Percentiles rank a stretch among this genome's conserved stretches.
Evolutionary conservation across 2,888 invertebrate genomes (phyloP).

Genomic region (Hemicrepidius hirtus): DNA sequence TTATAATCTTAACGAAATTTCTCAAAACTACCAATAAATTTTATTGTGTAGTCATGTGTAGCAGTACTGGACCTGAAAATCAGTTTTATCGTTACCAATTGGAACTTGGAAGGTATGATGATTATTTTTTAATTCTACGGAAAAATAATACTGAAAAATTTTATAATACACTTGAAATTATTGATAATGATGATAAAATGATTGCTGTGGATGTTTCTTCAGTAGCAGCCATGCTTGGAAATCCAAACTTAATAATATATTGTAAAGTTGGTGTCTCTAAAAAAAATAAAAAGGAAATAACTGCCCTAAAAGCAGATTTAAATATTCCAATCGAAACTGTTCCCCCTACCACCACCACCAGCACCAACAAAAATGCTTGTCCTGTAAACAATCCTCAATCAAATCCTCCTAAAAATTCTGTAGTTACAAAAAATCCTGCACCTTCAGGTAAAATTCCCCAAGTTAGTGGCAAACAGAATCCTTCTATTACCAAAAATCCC

Average conservation of each 20-base stretch:
- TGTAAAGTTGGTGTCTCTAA: conserved; percentile 44
- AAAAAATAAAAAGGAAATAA: conserved; percentile 43
- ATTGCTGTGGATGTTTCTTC: conserved; percentile 40
- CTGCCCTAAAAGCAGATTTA: not conserved
- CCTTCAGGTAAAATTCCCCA: too few species aligned
- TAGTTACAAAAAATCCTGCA: not conserved
- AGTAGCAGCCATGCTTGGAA: conserved; percentile 33
- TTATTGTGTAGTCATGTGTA: conserved; percentile 32
- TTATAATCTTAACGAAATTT: conserved; percentile 61
- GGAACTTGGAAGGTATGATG: conserved; percentile 44
- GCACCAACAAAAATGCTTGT: too few species aligned
- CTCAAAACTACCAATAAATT: conserved; percentile 45
- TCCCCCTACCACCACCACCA: too few species aligned
- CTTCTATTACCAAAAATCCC: not conserved
- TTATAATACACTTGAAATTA: conserved; percentile 26
- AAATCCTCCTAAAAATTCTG: not conserved
- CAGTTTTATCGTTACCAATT: conserved; percentile 50
- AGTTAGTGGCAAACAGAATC: too few species aligned
- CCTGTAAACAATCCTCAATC: not conserved
- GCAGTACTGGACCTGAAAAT: conserved; percentile 16
- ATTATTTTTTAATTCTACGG: conserved; percentile 46
- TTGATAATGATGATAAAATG: conserved; percentile 43
- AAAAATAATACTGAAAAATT: conserved; percentile 35
- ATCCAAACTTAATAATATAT: conserved; percentile 23
- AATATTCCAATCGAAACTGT: not conserved